A percentile compares a stretch with the other conserved stretches of the same genome.
phyloP scores from a whole-genome alignment of 1,140 invertebrate species.

The Saccostrea cuccullata region DNA sequence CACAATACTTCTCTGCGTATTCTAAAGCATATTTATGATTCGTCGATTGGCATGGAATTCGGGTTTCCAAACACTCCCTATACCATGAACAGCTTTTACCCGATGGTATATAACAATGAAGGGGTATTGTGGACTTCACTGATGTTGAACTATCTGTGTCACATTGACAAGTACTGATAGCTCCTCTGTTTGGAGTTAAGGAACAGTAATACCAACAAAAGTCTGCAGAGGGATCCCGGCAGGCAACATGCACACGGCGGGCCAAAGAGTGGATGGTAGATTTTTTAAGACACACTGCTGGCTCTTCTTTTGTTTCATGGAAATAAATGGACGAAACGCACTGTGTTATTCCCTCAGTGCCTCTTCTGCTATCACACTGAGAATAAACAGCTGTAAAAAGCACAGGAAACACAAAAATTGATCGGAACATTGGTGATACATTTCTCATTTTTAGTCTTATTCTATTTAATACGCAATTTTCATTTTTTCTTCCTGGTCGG shows the following conservation, averaged over 20 bases:
- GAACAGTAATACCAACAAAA: constrained; percentile 10
- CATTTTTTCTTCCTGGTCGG: too few species aligned
- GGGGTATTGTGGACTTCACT: background rate
- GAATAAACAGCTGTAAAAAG: background rate
- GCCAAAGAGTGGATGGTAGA: background rate
- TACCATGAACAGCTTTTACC: constrained; percentile 39
- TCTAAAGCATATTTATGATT: constrained; percentile 22
- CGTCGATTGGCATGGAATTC: constrained; percentile 23
- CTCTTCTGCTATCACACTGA: background rate
- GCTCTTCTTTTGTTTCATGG: background rate
- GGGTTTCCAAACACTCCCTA: constrained; percentile 18
- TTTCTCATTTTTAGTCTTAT: too few species aligned
- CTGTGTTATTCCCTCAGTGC: background rate
- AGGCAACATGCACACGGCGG: background rate
- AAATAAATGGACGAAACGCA: background rate
- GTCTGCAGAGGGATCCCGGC: background rate
- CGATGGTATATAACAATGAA: constrained; percentile 23
- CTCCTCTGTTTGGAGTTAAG: background rate
- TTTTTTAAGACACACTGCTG: background rate
- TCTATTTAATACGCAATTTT: too few species aligned
- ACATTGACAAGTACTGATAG: background rate
- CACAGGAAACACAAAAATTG: too few species aligned
- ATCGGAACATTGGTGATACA: too few species aligned
- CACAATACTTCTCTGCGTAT: constrained; percentile 43
- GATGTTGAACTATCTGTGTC: background rate